Percentiles rank a stretch among this genome's conserved stretches.
Evolutionary conservation across 2,113 vertebrate genomes (phyloP).

Genomic region (Chelonoidis abingdonii): DNA sequence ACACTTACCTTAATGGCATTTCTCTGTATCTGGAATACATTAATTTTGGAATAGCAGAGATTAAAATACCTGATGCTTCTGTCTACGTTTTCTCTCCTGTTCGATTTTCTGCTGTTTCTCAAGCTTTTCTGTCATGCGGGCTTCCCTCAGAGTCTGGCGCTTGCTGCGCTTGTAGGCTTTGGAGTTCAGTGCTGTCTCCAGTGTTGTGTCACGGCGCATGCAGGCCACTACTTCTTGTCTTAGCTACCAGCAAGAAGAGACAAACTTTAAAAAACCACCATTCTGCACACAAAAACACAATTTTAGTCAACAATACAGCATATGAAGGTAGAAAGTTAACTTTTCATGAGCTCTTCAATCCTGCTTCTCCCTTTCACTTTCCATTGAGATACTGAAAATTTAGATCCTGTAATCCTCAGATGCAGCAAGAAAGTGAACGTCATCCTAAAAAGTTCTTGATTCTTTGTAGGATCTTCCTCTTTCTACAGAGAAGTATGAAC

Average conservation of each 20-base stretch:
- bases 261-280: not conserved
- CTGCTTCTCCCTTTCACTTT: not conserved
- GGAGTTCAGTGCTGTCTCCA: slow-evolving; percentile 97
- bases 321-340: not conserved
- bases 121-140: slow-evolving; percentile 97
- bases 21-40: not conserved
- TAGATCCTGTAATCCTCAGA: not conserved
- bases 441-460: not conserved
- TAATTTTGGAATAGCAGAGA: not conserved
- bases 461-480: not conserved
- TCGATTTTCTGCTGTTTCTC: slow-evolving; percentile 99
- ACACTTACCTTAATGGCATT: not conserved
- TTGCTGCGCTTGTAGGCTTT: slow-evolving; percentile 99
- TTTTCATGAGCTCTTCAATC: not conserved
- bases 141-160: slow-evolving; percentile 94
- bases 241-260: slow-evolving; percentile 78
- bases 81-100: slow-evolving; percentile 96
- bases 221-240: slow-evolving; percentile 98
- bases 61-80: slow-evolving; percentile 94
- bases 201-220: slow-evolving; percentile 95
- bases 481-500: not conserved
- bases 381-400: not conserved
- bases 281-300: not conserved
- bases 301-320: not conserved
- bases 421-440: not conserved